Base-by-base conservation (phyloP, 2,113 vertebrate genomes). In the Ondatra zibethicus region DNA sequence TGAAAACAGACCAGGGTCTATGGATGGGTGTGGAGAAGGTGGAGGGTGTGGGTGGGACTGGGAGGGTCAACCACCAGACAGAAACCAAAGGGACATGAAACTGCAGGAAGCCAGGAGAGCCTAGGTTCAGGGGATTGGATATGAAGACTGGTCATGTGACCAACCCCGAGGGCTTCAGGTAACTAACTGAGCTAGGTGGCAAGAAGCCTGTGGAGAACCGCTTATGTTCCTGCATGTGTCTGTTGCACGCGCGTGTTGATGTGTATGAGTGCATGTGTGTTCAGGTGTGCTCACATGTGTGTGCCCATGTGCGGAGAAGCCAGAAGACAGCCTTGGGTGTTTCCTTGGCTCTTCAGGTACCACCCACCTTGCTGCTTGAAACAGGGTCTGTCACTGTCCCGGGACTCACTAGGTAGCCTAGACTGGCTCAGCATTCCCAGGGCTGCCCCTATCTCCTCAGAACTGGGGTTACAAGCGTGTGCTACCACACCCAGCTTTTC, bases 11-110 rank as follows among this genome's bases (percentile, higher is more conserved):
- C 0, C 0, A 4, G n/a, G 23, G 45, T 52, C 36, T n/a, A 33
- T 10, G n/a, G 36, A 17, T 11, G 36, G 33, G 11, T 16, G n/a
- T 52, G 52, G 42, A 77, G 72, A n/a, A 58, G 45, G 42, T 6
- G 19, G 50, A 13, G 9, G 1, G 33, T 13, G 5, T 6, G 10
- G 3, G 5, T 6, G 10, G 3, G 27, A 10, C 23, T 13, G 17
- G 36, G 63, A 45, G 47, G 13, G 36, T 19, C 58, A 25, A 39
- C 47, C 80, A 39, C 25, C 45, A 73, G n/a, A 47, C 4, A 61
- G 19, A n/a, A 23, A 66, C 75, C 25, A 10, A 50, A 90, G 65
- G 12, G 33, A 82, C 52, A 55, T 45, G 73, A 9, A 0, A 39
- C 63, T 6, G 5, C 27, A 12, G 52, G 52, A 78, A 52, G 52